These are phyloP conservation scores for Cavia porcellus DNA, from an alignment of 2,113 vertebrate genomes.

Conservation along the genomic window DNA sequence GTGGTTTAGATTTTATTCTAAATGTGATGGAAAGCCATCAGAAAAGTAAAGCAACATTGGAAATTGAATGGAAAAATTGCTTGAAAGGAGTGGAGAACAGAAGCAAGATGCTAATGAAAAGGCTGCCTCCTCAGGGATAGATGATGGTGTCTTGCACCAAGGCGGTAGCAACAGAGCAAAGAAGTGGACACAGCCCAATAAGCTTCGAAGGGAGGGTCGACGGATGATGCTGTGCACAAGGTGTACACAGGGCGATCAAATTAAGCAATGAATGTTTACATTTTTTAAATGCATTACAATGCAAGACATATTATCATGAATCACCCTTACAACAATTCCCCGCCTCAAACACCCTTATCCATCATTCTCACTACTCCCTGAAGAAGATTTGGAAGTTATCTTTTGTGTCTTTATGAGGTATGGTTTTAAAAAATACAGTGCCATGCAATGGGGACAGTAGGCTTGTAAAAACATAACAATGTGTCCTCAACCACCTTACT, in stretches of 20 bases:
- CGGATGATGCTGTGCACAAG: background rate
- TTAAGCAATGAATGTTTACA: background rate
- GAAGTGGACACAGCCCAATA: background rate
- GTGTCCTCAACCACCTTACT: background rate
- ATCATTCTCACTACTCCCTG: background rate
- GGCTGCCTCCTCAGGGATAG: background rate
- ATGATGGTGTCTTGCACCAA: background rate
- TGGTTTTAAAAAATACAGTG: background rate
- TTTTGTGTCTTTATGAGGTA: background rate
- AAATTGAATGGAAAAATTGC: background rate
- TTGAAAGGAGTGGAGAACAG: background rate
- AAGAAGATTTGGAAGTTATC: background rate
- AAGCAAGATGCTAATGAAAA: background rate
- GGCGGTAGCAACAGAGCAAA: background rate
- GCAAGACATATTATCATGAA: background rate
- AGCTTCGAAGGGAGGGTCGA: background rate
- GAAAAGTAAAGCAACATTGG: background rate
- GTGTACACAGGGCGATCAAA: background rate
- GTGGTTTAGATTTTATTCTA: background rate
- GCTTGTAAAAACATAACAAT: background rate
- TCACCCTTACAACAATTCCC: background rate
- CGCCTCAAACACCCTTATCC: background rate
- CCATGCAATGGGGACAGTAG: background rate
- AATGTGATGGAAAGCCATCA: background rate
- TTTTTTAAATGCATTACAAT: background rate